Evolutionary conservation across 2,888 invertebrate genomes (phyloP), one percentile per base, ranked within the genome.

Genomic region (Tiliacea citrago): DNA sequence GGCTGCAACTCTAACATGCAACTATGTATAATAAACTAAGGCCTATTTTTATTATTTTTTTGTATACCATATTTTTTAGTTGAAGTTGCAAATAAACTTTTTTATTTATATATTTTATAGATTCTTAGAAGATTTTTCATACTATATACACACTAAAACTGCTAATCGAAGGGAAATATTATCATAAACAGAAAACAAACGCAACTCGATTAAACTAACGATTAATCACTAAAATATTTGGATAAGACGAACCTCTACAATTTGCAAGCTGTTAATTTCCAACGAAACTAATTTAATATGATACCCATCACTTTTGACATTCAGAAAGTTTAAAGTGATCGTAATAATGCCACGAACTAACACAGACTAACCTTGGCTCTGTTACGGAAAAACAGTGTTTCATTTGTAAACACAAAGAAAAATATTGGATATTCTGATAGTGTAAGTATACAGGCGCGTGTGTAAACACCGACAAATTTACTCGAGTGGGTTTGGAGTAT

Each of bases 401-500:
- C 62, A 55, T 24, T 67, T 65, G 75, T 82, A 74, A 79, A 85
- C 71, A 74, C 24, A 69, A 66, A 61, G 62, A 82, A 82, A 57
- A 82, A 57, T 68, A 71, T 75, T 66, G 63, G 35, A 42, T 75
- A 73, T 75, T 78, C 73, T 78, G n/a, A 53, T 35, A 67, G 58
- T 58, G 61, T 68, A 66, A 69, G 65, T 74, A 58, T 45, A 70
- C 45, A 62, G 55, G 67, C 58, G 57, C 62, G 55, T 51, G 58
- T 53, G 65, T 85, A 82, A 83, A 85, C 83, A 83, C 60, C 66
- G 61, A 60, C 63, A 21, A 63, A 72, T 49, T 47, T 16, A 73
- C n/a, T 18, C 24, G 16, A 58, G 21, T 61, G 24, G 2, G 0
- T 35, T 29, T 47, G 12, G 70, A 61, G 74, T 79, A 70, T 75